Evolutionary conservation across 2,113 vertebrate genomes (phyloP), one percentile per base, ranked within the genome.

Genomic region (Podiceps cristatus): DNA sequence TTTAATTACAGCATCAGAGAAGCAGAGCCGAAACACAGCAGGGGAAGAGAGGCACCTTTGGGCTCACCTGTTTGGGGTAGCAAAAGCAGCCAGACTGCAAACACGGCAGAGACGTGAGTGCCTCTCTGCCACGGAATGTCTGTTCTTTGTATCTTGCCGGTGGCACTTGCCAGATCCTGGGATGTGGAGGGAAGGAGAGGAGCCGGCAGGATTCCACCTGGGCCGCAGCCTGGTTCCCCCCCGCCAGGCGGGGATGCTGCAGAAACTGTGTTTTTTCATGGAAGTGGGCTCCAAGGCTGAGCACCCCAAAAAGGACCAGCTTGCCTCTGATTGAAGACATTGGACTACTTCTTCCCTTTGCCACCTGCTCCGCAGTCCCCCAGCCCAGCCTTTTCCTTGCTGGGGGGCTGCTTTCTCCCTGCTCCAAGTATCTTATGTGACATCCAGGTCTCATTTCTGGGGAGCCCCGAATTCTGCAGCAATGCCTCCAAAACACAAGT

Each of bases 1-100:
- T 94, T 76, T 59, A 82, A 84, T 85, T 60, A 11, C 3, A 37
- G 60, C 73, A 49, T 58, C 45, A 52, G 58, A 95, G 58, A 11
- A 80, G 63, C 0, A 0, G 62, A 95, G 53, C 66, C 0, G 4
- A 55, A 81, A 37, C 0, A 1, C 55, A 28, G 49, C 7, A 2
- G 71, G 55, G 60, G 75, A 2, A 0, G 64, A 59, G 37, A 27
- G 24, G 58, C 47, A 86, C 60, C 9, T 63, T 42, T 5, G 9
- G 63, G 29, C 19, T 89, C 0, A 0, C 20, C 64, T 50, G 8
- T 18, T 7, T 18, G 5, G 11, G 69, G 60, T 33, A 86, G 35
- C 11, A 56, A 71, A 90, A 64, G 50, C 76, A 78, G 76, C 18
- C 52, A 5, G 37, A 76, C 75, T 63, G 76, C 67, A 50, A 67